These are phyloP conservation scores for Trachops cirrhosus DNA, from an alignment of 2,797 vertebrate genomes.

Conservation along the genomic window DNA sequence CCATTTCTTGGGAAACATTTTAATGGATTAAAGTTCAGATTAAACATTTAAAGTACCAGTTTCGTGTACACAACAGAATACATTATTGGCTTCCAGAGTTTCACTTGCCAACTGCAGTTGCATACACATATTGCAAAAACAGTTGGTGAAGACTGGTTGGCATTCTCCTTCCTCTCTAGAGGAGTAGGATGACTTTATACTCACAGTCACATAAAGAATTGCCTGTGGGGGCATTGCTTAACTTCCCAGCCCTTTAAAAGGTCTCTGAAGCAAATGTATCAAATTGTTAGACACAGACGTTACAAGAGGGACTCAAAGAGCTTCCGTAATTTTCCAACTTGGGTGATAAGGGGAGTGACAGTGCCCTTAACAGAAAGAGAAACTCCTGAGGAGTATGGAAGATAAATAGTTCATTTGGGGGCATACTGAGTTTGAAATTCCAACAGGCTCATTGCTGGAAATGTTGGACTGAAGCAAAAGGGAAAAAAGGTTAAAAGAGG, in stretches of 20 bases:
- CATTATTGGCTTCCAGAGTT: background rate
- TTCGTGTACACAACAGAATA: background rate
- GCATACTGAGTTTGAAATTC: background rate
- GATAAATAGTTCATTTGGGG: background rate
- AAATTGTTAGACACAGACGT: background rate
- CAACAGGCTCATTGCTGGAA: background rate
- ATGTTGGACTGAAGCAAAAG: background rate
- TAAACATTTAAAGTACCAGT: background rate
- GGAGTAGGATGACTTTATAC: background rate
- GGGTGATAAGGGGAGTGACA: background rate
- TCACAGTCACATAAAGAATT: background rate
- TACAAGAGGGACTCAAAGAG: background rate
- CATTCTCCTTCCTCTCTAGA: slow-evolving; percentile 21
- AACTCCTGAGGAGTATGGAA: background rate
- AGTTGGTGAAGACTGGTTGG: background rate
- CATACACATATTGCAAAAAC: background rate
- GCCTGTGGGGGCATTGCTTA: background rate
- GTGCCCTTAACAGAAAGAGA: background rate
- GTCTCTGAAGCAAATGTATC: background rate
- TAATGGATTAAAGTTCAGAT: background rate
- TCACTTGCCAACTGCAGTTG: background rate
- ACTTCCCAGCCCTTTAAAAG: background rate
- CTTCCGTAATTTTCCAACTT: background rate
- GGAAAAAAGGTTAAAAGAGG: background rate
- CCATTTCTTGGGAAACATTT: background rate